Conservation (phyloP, 2,888 invertebrate species). For the Autographa pulchrina region DNA sequence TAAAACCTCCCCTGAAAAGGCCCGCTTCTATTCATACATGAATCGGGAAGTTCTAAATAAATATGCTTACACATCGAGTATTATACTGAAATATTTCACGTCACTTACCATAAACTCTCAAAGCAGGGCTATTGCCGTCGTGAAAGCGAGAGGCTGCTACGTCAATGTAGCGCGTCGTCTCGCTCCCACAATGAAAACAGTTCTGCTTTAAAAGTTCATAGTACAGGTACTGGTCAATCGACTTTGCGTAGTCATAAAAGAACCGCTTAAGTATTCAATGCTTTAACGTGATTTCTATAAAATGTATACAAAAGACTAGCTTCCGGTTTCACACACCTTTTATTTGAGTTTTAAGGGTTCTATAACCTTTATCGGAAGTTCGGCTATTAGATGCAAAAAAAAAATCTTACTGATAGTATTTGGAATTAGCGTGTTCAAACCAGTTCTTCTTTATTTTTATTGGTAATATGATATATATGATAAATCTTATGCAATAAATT, state of each 20-base stretch:
- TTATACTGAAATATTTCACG: conserved; percentile 57
- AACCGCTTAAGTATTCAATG: conserved; percentile 13
- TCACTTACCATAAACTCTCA: too few relatives aligned
- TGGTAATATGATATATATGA: too few relatives aligned
- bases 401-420: too few relatives aligned
- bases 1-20: conserved; percentile 46
- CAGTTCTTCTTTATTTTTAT: too few relatives aligned
- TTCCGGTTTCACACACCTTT: background rate
- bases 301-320: background rate
- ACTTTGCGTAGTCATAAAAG: conserved; percentile 37
- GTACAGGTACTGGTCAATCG: conserved; percentile 21
- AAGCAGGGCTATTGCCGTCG: too few relatives aligned
- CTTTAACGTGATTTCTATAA: background rate
- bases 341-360: background rate
- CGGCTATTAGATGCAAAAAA: too few relatives aligned
- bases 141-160: too few relatives aligned
- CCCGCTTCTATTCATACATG: conserved; percentile 53
- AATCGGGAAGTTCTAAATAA: conserved; percentile 59
- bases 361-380: background rate
- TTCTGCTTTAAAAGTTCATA: too few relatives aligned
- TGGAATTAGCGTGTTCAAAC: too few relatives aligned
- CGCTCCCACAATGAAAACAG: too few relatives aligned
- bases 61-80: conserved; percentile 58
- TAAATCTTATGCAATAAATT: too few relatives aligned
- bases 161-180: too few relatives aligned